Base-by-base conservation (phyloP, 2,888 invertebrate genomes). In the Drosophila mimica region DNA sequence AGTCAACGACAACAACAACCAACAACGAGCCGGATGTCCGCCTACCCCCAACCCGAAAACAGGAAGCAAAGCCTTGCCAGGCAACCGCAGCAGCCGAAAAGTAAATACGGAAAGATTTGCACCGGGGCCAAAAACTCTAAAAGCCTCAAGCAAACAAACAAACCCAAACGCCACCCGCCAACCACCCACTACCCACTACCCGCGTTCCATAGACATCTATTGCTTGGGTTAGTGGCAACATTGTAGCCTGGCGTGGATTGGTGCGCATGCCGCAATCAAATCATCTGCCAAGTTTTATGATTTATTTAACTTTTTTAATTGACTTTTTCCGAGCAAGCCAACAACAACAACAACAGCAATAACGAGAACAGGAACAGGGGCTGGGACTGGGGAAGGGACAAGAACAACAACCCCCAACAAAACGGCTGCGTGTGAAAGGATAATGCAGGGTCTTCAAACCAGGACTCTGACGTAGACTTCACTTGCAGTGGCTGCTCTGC, bases 231-330 rank as follows among this genome's bases (percentile, higher is more conserved):
- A 57, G 57, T 60, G 66, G 83, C 79, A 73, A 83, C 87, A 82
- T 67, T 82, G 80, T 82, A 43, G 84, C 74, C 74, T 66, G 79
- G 72, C 83, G 48, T 31, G 76, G 84, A 87, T 82, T 88, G 88
- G 84, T 89, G 84, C 87, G 83, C 86, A 84, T 84, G 89, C 91
- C 91, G 90, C 89, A 90, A 90, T 89, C 90, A 89, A 89, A 89
- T 89, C 89, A 90, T 89, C 91, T 91, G 91, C 91, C 91, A 91
- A 90, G 89, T 83, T 92, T 46, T 92, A 92, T 92, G 92, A 92
- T 92, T 92, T 92, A 92, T 92, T 92, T 91, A 92, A 92, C 92
- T 91, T 92, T 92, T 92, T 92, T 92, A 92, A 92, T 92, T 92
- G 92, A 92, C 92, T 92, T 92, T 92, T 92, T 92, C 92, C 92